A percentile compares a stretch with the other conserved stretches of the same genome.
phyloP scores from a whole-genome alignment of 2,797 vertebrate species.

The Aplochiton taeniatus region DNA sequence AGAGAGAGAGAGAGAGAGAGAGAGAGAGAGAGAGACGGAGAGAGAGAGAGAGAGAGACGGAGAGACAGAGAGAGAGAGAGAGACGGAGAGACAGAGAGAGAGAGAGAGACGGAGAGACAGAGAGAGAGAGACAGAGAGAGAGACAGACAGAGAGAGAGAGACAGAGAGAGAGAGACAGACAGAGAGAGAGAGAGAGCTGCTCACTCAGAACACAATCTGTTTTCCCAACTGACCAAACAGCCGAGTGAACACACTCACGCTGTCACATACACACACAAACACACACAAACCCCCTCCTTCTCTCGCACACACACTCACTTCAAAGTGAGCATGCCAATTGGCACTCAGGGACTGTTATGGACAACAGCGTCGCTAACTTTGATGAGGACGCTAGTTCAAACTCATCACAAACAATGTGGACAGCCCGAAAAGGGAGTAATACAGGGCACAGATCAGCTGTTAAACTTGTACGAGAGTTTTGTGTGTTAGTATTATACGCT shows the following conservation, averaged over 20 bases:
- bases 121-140: not conserved
- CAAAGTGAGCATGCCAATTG: too few species aligned
- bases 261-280: slow-evolving; percentile 5
- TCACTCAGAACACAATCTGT: slow-evolving; percentile 40
- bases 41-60: not conserved
- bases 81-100: too few species aligned
- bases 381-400: too few species aligned
- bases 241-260: slow-evolving; percentile 1
- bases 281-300: not conserved
- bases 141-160: slow-evolving; percentile 9
- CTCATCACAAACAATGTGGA: too few species aligned
- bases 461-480: too few species aligned
- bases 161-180: not conserved
- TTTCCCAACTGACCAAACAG: slow-evolving; percentile 55
- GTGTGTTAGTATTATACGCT: slow-evolving; percentile 50
- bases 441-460: too few species aligned
- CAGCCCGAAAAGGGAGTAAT: too few species aligned
- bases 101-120: not conserved
- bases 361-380: too few species aligned
- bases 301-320: not conserved
- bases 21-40: not conserved
- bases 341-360: too few species aligned
- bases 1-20: not conserved
- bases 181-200: slow-evolving; percentile 15
- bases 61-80: slow-evolving; percentile 12